phyloP scores from a whole-genome alignment of 2,797 vertebrate species.

The Champsocephalus gunnari region DNA sequence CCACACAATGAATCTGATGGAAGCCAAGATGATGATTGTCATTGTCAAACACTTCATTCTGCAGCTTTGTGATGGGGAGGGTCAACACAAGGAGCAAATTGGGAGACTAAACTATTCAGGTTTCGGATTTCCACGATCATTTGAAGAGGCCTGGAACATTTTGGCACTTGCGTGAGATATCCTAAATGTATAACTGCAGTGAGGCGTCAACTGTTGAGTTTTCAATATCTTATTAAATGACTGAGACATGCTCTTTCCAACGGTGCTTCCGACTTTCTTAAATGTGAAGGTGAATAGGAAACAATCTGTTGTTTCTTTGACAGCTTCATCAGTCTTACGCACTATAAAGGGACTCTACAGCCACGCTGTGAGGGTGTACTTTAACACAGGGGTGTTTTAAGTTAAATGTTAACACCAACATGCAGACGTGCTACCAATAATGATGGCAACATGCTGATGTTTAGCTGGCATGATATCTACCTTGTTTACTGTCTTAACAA shows the following conservation, averaged over 20 bases:
- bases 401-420: background rate
- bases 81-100: background rate
- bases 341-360: background rate
- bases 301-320: background rate
- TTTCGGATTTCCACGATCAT: constrained; percentile 16
- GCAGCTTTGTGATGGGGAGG: constrained; percentile 6
- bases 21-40: background rate
- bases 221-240: background rate
- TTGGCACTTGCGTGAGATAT: constrained; percentile 27
- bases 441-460: background rate
- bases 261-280: no score
- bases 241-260: background rate
- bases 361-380: background rate
- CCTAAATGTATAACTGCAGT: background rate
- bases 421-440: background rate
- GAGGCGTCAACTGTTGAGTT: constrained; percentile 3
- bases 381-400: background rate
- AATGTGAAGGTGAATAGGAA: no score
- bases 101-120: background rate
- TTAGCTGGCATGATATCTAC: background rate
- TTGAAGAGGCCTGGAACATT: constrained; percentile 17
- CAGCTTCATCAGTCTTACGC: background rate
- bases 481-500: background rate
- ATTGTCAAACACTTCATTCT: constrained; percentile 1
- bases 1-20: background rate